Conservation (phyloP, 2,797 vertebrate genomes). For the Molossus molossus region DNA sequence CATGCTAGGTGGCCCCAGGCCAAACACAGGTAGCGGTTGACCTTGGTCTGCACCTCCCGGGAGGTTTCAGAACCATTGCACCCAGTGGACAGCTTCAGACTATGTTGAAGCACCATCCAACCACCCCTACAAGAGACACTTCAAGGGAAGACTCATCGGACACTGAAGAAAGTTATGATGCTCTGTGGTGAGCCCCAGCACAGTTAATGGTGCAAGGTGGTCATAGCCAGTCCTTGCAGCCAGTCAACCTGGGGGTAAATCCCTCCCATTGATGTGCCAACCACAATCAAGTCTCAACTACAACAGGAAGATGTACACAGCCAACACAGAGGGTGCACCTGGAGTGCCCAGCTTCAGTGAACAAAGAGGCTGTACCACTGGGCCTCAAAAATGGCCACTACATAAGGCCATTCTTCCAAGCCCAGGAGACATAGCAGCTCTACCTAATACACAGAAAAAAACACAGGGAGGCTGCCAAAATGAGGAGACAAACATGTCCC, state of each 20-base stretch:
- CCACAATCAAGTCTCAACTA: background rate
- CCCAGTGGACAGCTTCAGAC: background rate
- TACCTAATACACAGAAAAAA: no score
- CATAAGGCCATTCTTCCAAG: background rate
- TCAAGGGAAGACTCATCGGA: background rate
- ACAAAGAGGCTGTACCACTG: background rate
- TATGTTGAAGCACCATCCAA: background rate
- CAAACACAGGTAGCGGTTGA: background rate
- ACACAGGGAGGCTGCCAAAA: no score
- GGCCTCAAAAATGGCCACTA: background rate
- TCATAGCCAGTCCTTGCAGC: background rate
- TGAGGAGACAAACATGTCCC: background rate
- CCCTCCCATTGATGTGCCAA: background rate
- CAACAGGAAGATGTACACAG: background rate
- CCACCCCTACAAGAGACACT: background rate
- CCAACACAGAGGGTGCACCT: background rate
- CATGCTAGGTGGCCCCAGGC: background rate
- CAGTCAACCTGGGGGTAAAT: background rate
- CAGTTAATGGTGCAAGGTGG: background rate
- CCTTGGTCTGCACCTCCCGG: background rate
- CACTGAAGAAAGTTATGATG: no score
- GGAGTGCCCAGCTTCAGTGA: background rate
- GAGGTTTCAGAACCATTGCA: background rate
- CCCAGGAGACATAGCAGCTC: background rate
- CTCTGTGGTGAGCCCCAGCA: background rate